Evolutionary conservation across 2,888 invertebrate genomes (phyloP), one percentile per base, ranked within the genome.

Genomic region (Aelia acuminata): DNA sequence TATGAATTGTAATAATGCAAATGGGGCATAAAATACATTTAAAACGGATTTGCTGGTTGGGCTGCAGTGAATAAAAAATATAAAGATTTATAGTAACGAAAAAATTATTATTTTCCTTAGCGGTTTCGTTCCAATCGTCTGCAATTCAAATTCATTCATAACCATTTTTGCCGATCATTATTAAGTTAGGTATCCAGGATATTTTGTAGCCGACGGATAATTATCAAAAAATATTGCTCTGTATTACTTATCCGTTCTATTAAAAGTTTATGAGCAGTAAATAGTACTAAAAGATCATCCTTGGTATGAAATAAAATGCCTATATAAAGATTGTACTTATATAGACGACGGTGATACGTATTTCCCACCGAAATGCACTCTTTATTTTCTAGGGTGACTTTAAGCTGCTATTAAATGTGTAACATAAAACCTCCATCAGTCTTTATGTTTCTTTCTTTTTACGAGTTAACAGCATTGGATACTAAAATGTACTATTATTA

Each of bases 371-470:
- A 80, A 47, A 80, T 47, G n/a, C n/a, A 3, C 80, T 47, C 80
- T 70, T 80, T 80, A 80, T 80, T 39, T 80, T 80, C 63, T 80
- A 47, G 80, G n/a, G 35, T 63, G 63, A 70, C 63, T 70, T 70
- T 70, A 70, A 80, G 80, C 43, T 43, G 80, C 80, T 80, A 80
- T 80, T n/a, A 80, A 80, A 80, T n/a, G 80, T 39, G 43, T 5
- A 80, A 80, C 80, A 80, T 80, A 80, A 80, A 80, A 80, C 43
- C 11, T 80, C 80, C 80, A 80, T 80, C n/a, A 80, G 80, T 43
- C 80, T 80, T 80, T 80, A 80, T 80, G n/a, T n/a, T n/a, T 43
- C 80, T 47, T 80, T 43, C 43, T 80, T 22, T 43, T 80, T 80
- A 80, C 43, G 80, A n/a, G 22, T n/a, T 43, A 47, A 80, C n/a